These are phyloP conservation scores for Beaufortia kweichowensis DNA, from an alignment of 2,113 vertebrate genomes.

Conservation along the genomic window DNA sequence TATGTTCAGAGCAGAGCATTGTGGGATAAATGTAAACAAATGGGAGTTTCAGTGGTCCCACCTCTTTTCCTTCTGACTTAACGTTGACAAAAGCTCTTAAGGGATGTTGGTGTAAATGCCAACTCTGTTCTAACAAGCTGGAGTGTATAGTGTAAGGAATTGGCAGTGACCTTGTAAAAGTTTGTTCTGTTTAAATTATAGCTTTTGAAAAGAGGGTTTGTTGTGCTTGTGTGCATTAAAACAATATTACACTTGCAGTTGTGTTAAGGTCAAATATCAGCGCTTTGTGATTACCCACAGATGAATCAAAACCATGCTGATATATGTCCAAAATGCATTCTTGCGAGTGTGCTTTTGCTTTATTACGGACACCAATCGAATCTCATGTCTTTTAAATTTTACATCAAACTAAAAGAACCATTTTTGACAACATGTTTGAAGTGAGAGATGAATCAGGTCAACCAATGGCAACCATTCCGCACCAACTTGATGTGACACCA, in stretches of 20 bases:
- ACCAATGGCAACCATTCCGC: conserved; percentile 30
- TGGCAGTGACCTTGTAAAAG: conserved; percentile 5
- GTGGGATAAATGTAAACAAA: conserved; percentile 20
- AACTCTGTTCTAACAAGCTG: not conserved
- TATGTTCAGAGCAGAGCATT: not conserved
- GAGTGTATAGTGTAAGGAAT: not conserved
- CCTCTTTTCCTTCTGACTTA: conserved; percentile 16
- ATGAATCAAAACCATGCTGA: too few relatives aligned
- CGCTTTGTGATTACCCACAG: too few relatives aligned
- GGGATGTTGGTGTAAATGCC: conserved; percentile 23
- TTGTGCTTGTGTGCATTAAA: too few relatives aligned
- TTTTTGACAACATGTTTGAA: conserved; percentile 26
- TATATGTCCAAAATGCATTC: too few relatives aligned
- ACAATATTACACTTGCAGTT: too few relatives aligned
- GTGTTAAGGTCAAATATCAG: too few relatives aligned
- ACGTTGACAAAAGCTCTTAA: conserved; percentile 31
- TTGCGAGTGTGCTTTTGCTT: too few relatives aligned
- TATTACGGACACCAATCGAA: not conserved
- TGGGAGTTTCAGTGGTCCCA: conserved; percentile 17
- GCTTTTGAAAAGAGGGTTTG: too few relatives aligned
- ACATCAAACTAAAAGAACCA: not conserved
- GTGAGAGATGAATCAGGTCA: conserved; percentile 38
- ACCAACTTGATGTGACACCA: conserved; percentile 43
- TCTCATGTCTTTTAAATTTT: conserved; percentile 29
- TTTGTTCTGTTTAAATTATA: conserved; percentile 16